Percentiles rank a stretch among this genome's conserved stretches.
These are phyloP conservation scores for Lordiphosa clarofinis DNA, from an alignment of 1,140 invertebrate species.

Conservation along the genomic window DNA sequence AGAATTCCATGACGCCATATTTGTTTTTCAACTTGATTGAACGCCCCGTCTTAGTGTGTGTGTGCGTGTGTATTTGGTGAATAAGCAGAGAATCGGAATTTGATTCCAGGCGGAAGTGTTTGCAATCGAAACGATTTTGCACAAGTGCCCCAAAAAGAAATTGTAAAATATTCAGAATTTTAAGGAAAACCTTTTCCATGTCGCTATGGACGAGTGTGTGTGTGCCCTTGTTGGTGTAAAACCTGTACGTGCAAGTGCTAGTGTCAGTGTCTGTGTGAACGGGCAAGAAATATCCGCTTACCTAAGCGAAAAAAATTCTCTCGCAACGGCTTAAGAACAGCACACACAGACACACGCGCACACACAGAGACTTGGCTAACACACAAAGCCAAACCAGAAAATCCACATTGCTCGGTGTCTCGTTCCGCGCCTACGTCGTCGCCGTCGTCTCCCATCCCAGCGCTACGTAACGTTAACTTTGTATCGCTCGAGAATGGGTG, in stretches of 20 bases:
- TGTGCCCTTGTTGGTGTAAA: slow-evolving; percentile 31
- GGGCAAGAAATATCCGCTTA: slow-evolving; percentile 65
- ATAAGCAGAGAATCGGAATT: slow-evolving; percentile 7
- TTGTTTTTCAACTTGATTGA: slow-evolving; percentile 61
- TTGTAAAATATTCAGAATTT: slow-evolving; percentile 16
- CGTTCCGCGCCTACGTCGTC: slow-evolving; percentile 18
- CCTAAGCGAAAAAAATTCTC: slow-evolving; percentile 71
- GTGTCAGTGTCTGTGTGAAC: slow-evolving; percentile 25
- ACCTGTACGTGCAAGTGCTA: slow-evolving; percentile 29
- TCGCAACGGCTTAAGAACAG: slow-evolving; percentile 52
- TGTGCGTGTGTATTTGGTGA: slow-evolving; percentile 3
- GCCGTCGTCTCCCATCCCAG: background rate
- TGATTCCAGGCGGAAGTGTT: slow-evolving; percentile 19
- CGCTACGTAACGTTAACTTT: slow-evolving; percentile 24
- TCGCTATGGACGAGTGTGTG: slow-evolving; percentile 43
- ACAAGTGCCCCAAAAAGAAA: slow-evolving; percentile 4
- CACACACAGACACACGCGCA: slow-evolving; percentile 34
- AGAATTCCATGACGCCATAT: slow-evolving; percentile 64
- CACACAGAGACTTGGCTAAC: slow-evolving; percentile 45
- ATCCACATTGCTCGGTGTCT: slow-evolving; percentile 64
- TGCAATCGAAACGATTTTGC: slow-evolving; percentile 11
- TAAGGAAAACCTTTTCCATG: slow-evolving; percentile 13
- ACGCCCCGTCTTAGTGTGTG: slow-evolving; percentile 21
- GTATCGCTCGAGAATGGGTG: slow-evolving; percentile 64
- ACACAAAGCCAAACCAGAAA: slow-evolving; percentile 78